Percentiles rank a stretch among this genome's conserved stretches.
These are phyloP conservation scores for Thunnus thynnus DNA, from an alignment of 2,113 vertebrate genomes.

Conservation along the genomic window DNA sequence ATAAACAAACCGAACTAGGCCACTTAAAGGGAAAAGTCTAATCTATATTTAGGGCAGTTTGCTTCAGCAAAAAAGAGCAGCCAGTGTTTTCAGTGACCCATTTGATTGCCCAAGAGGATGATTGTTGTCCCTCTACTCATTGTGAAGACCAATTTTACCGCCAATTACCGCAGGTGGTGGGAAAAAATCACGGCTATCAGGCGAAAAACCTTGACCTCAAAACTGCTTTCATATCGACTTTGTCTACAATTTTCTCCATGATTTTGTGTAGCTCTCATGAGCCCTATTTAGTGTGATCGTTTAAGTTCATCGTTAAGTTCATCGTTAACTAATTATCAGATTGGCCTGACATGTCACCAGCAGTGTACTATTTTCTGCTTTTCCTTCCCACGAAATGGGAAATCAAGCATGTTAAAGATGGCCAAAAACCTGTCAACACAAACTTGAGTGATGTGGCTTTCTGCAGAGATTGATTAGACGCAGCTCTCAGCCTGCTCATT, in stretches of 20 bases:
- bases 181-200: neutral
- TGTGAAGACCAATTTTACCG: constrained; percentile 22
- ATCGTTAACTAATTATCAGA: neutral
- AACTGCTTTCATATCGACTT: neutral
- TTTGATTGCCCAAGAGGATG: constrained; percentile 35
- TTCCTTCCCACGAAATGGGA: neutral
- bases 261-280: neutral
- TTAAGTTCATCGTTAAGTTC: neutral
- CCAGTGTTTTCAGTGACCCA: constrained; percentile 7
- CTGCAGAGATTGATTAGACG: constrained; percentile 50
- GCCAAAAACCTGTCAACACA: constrained; percentile 48
- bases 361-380: neutral
- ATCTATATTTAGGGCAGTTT: constrained; percentile 21
- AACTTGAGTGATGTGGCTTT: constrained; percentile 46
- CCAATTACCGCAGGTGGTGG: constrained; percentile 26
- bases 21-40: constrained; percentile 14
- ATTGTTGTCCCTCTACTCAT: constrained; percentile 15
- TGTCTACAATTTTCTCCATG: neutral
- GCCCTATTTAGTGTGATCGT: neutral
- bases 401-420: constrained; percentile 12
- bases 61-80: neutral
- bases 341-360: neutral
- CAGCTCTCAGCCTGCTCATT: constrained; percentile 31
- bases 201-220: neutral
- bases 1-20: constrained; percentile 43